phyloP scores from a whole-genome alignment of 2,797 vertebrate genomes.

The Streptopelia turtur region DNA sequence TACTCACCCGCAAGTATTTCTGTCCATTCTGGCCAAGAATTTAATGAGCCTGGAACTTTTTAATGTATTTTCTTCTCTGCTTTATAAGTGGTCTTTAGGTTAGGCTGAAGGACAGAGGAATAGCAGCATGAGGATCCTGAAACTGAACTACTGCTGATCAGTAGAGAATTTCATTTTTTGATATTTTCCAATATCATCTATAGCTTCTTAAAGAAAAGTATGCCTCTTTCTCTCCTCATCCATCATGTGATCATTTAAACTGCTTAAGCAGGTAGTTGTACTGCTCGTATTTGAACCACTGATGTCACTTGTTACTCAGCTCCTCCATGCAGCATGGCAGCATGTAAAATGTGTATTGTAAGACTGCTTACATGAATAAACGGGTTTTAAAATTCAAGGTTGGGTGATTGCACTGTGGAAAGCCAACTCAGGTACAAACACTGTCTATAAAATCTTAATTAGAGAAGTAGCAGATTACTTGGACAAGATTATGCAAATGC shows the following conservation, averaged over 20 bases:
- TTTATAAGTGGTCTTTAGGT: background rate
- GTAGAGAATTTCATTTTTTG: background rate
- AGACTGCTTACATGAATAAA: conserved; percentile 27
- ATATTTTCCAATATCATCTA: background rate
- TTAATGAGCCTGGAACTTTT: background rate
- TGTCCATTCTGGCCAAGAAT: background rate
- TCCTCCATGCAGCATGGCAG: conserved; percentile 23
- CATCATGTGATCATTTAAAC: conserved; percentile 42
- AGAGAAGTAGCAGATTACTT: background rate
- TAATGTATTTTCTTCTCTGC: background rate
- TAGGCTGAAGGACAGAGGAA: background rate
- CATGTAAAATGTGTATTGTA: conserved; percentile 28
- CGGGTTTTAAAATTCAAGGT: conserved; percentile 25
- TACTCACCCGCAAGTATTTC: background rate
- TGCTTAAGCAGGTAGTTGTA: conserved; percentile 39
- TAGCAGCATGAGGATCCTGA: background rate
- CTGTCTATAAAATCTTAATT: background rate
- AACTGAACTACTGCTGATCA: background rate
- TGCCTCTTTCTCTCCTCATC: background rate
- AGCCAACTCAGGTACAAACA: background rate
- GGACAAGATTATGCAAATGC: background rate
- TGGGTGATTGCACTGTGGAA: background rate
- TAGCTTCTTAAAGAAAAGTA: background rate
- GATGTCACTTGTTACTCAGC: conserved; percentile 47
- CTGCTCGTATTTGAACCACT: conserved; percentile 55